Evolutionary conservation across 2,797 vertebrate genomes (phyloP).

Genomic region (Heliangelus exortis): DNA sequence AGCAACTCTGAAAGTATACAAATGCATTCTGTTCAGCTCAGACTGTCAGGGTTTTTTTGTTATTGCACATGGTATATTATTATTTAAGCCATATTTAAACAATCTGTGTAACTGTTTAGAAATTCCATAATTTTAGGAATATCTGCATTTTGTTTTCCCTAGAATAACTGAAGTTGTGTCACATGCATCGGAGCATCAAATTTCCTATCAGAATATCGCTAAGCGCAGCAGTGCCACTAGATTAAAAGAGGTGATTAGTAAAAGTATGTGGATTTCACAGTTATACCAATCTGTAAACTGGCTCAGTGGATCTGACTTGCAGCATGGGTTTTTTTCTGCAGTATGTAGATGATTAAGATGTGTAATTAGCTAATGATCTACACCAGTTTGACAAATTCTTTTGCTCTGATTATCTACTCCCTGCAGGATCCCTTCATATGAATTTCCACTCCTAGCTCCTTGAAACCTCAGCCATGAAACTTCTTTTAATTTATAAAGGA

Average conservation of each 20-base stretch:
- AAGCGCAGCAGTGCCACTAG: neutral
- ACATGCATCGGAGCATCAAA: neutral
- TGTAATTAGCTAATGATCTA: conserved; percentile 39
- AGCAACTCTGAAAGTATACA: conserved; percentile 20
- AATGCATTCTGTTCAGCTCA: neutral
- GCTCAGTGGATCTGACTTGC: neutral
- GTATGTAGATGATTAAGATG: conserved; percentile 1
- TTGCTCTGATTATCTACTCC: neutral
- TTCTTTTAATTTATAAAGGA: neutral
- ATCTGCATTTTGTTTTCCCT: conserved; percentile 16
- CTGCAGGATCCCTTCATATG: neutral
- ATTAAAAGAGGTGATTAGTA: neutral
- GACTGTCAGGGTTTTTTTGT: neutral
- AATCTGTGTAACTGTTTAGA: neutral
- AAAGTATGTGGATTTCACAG: neutral
- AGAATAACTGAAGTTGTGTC: neutral
- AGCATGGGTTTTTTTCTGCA: neutral
- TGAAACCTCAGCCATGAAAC: neutral
- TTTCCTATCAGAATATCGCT: neutral
- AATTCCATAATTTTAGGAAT: neutral
- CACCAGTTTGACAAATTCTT: neutral
- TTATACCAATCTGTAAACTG: neutral
- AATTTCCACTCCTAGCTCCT: neutral
- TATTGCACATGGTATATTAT: neutral
- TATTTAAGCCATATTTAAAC: neutral